Evolutionary conservation across 1,140 invertebrate species (phyloP), one percentile per base, ranked within the genome.

Genomic region (Megalonaias nervosa): DNA sequence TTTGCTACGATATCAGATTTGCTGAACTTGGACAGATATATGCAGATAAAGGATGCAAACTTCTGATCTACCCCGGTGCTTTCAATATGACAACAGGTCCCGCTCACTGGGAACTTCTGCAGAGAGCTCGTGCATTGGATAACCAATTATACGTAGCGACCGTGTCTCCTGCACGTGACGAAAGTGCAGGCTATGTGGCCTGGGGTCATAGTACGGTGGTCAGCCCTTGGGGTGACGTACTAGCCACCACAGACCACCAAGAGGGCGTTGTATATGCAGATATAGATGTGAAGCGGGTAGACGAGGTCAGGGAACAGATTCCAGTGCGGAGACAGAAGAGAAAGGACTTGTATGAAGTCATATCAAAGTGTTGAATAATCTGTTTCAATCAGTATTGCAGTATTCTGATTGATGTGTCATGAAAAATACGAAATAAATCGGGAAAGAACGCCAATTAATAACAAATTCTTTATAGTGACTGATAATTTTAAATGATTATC

Each of bases 71-170:
- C 90, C 97, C 97, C n/a, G 96, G 94, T 65, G 97, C 97, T 17
- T 99, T 98, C 88, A 98, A 98, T 90, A 96, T 97, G 94, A 98
- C 96, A 16, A 98, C 97, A 1, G 97, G 97, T 0, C 97, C 97
- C 1, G 90, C 95, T 16, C 97, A 98, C 89, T 99, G 97, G 97
- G 95, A 97, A 84, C 90, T 98, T 3, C 91, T 99, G 6, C 93
- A 94, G 78, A 92, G 95, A 64, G 92, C 93, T 0, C 92, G 97
- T 69, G 97, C 98, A 31, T 93, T 95, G 60, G 97, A 99, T 90
- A 96, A 97, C 90, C 97, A 91, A 78, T 26, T 92, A 12, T 93
- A 91, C 87, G 91, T 93, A 9, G 93, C 92, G 13, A 88, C 89
- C 26, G 88, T 92, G 67, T 92, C 92, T 19, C 96, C 96, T 6